A percentile compares a stretch with the other conserved stretches of the same genome.
These are phyloP conservation scores for Heterotilapia buettikoferi DNA, from an alignment of 2,113 vertebrate genomes.

Conservation along the genomic window DNA sequence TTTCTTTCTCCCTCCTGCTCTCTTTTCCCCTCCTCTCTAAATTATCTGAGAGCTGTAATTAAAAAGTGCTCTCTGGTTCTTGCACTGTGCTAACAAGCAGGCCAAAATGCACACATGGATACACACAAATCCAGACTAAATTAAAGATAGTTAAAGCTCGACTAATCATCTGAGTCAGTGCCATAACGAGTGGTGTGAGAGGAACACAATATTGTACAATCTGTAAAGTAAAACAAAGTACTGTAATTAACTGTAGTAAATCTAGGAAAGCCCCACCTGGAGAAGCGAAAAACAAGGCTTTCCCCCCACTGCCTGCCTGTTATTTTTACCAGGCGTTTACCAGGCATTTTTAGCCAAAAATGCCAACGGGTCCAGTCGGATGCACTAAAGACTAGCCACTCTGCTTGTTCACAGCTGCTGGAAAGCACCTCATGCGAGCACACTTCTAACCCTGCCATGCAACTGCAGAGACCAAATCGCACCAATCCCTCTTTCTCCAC, in stretches of 20 bases:
- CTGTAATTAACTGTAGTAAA: background rate
- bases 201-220: background rate
- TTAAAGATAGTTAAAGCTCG: constrained; percentile 35
- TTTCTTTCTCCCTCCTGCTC: background rate
- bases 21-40: constrained; percentile 39
- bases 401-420: background rate
- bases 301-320: background rate
- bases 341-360: background rate
- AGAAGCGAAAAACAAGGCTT: background rate
- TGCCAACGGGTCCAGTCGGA: background rate
- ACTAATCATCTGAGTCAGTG: constrained; percentile 41
- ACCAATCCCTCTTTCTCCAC: background rate
- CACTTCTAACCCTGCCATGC: background rate
- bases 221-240: background rate
- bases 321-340: background rate
- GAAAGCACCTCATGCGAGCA: background rate
- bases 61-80: constrained; percentile 62
- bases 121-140: constrained; percentile 33
- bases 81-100: constrained; percentile 47
- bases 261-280: background rate
- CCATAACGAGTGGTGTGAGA: background rate
- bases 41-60: constrained; percentile 68
- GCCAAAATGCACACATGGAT: constrained; percentile 24
- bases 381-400: background rate
- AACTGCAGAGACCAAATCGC: background rate